Base-by-base conservation (phyloP, 1,140 invertebrate genomes). In the Ceratitis capitata region DNA sequence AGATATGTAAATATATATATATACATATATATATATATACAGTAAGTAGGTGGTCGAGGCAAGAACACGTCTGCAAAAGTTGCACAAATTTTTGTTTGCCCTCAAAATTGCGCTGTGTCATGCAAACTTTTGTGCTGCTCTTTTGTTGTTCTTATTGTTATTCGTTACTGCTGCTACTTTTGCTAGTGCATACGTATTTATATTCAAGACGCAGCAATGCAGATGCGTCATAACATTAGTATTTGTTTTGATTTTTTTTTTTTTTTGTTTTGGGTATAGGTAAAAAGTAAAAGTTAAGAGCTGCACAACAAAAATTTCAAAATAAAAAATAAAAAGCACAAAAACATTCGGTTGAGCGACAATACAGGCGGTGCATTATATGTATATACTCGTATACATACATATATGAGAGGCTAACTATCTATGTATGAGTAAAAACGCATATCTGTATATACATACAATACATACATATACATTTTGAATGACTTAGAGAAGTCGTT, bases 241-340 rank as follows among this genome's bases (percentile, higher is more conserved):
- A 23, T 45, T 78, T n/a, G n/a, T n/a, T n/a, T n/a, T n/a, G n/a
- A n/a, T n/a, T n/a, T n/a, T n/a, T n/a, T n/a, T n/a, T n/a, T n/a
- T n/a, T n/a, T n/a, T n/a, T n/a, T n/a, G n/a, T n/a, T 78, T 78
- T 45, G 39, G 39, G 16, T 9, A 78, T 23, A 78, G 45, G 19
- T 78, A 78, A 78, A 78, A 78, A 78, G 69, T 78, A 78, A 78
- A 78, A 78, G 69, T 78, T 42, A 74, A 56, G 19, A 19, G 53
- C 5, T 74, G 1, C 64, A 61, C 6, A 39, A 35, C n/a, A 35
- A 23, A 5, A 64, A 39, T n/a, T n/a, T n/a, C n/a, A n/a, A n/a
- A n/a, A n/a, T n/a, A n/a, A 23, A 3, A 78, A 45, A 2, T 4
- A 2, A 78, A 14, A n/a, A 7, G 9, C 23, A 42, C 32, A 35